Evolutionary conservation across 1,140 invertebrate genomes (phyloP).

Genomic region (Lepidurus packardi): DNA sequence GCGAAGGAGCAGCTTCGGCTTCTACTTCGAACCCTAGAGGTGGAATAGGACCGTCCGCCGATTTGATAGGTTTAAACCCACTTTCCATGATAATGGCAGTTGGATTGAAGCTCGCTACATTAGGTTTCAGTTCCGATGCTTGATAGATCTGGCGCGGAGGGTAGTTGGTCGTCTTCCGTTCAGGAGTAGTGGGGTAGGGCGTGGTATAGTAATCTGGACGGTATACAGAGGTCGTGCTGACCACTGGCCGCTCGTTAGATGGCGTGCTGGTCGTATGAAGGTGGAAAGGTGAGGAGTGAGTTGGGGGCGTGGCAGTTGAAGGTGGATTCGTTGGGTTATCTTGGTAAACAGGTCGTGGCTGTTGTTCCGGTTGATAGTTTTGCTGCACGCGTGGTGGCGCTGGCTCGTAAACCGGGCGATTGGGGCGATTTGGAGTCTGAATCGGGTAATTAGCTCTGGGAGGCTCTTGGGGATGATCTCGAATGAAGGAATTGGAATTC

Average conservation of each 20-base stretch:
- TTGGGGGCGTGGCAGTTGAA: background rate
- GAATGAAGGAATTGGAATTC: background rate
- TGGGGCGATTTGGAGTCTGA: background rate
- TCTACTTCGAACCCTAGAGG: slow-evolving; percentile 35
- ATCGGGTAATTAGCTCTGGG: background rate
- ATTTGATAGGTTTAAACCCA: slow-evolving; percentile 34
- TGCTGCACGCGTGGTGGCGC: background rate
- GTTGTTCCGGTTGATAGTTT: background rate
- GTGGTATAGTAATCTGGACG: slow-evolving; percentile 6
- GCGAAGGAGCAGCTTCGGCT: background rate
- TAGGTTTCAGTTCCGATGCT: background rate
- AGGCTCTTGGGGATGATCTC: slow-evolving; percentile 8
- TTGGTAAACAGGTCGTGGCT: slow-evolving; percentile 16
- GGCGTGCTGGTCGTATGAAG: background rate
- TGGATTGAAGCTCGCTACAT: slow-evolving; percentile 31
- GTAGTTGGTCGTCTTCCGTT: slow-evolving; percentile 10
- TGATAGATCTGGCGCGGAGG: background rate
- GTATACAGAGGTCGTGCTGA: background rate
- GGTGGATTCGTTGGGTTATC: background rate
- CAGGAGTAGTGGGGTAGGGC: background rate
- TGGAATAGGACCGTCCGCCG: slow-evolving; percentile 31
- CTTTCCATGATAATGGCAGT: slow-evolving; percentile 31
- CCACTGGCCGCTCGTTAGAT: background rate
- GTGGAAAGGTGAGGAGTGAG: background rate
- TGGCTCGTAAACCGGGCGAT: background rate